phyloP scores from a whole-genome alignment of 2,113 vertebrate genomes.

The Camarhynchus parvulus region DNA sequence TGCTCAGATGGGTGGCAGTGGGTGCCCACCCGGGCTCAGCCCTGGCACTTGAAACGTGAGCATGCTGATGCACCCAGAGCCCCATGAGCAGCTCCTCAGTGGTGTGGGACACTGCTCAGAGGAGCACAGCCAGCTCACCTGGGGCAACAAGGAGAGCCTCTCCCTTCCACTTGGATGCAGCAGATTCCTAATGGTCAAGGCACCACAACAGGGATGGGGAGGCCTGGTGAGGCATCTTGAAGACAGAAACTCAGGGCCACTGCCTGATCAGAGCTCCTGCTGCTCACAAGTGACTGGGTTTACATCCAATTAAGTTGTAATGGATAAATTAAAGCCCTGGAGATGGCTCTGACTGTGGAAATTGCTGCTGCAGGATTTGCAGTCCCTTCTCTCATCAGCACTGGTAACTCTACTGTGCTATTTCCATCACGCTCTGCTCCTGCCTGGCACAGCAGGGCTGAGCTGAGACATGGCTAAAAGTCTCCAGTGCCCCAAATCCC shows the following conservation, averaged over 20 bases:
- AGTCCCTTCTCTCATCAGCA: constrained; percentile 27
- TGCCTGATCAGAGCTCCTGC: not conserved
- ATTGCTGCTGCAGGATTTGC: constrained; percentile 44
- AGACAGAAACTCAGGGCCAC: not conserved
- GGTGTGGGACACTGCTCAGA: not conserved
- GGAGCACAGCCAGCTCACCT: not conserved
- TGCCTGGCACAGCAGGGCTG: not conserved
- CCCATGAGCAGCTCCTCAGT: not conserved
- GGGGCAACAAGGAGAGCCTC: not conserved
- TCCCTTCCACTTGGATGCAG: not conserved
- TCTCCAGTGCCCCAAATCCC: not conserved
- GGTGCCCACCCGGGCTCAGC: not conserved
- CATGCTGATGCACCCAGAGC: not conserved
- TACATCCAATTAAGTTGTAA: constrained; percentile 55
- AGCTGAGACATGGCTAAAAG: not conserved
- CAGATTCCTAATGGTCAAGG: not conserved
- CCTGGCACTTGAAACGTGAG: not conserved
- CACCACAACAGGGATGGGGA: fast-evolving
- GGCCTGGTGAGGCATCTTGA: not conserved
- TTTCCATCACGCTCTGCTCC: not conserved
- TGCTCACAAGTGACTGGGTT: constrained; percentile 36
- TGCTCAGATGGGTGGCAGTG: not conserved
- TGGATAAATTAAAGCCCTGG: constrained; percentile 44
- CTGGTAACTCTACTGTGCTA: not conserved
- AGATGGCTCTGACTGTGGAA: constrained; percentile 37